Evolutionary conservation across 2,888 invertebrate genomes (phyloP), one percentile per base, ranked within the genome.

Genomic region (Noctua janthina): DNA sequence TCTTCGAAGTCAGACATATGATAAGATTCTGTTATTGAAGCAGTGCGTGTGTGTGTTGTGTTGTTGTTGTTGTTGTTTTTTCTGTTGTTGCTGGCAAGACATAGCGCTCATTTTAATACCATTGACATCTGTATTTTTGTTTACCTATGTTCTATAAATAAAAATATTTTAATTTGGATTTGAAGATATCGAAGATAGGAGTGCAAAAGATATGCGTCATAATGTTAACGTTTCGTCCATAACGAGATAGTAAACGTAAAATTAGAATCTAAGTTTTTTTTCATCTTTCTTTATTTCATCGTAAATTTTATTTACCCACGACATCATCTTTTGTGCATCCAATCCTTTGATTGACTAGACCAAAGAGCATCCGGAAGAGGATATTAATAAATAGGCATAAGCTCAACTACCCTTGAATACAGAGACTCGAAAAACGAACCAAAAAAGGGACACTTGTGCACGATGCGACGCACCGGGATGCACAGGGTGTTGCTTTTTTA

Each of bases 371-470:
- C 78, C 82, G 86, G 88, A 86, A 85, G 84, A 82, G 91, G 91
- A 91, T 85, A 86, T 81, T 49, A 82, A 81, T 82, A 83, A 79
- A 85, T 70, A 39, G 72, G 76, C 66, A 85, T 85, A 81, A 76
- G 46, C 89, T 85, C 76, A 80, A 87, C 81, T 72, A 87, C 83
- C 79, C 88, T 84, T 72, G n/a, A 76, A 74, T 64, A 7, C 74
- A 46, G 54, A 13, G 43, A 69, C 64, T 49, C n/a, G 90, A 92
- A 93, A 92, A 85, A 91, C 88, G 90, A 94, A 93, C 85, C 81
- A 78, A 87, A 94, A 94, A 93, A 93, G 79, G 66, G 88, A 92
- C 93, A 94, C 95, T 95, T 95, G 93, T 91, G 93, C 93, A 92
- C 94, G 92, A 82, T 78, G 81, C 83, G 82, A 86, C 87, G 90